A percentile compares a stretch with the other conserved stretches of the same genome.
phyloP scores from a whole-genome alignment of 2,113 vertebrate species.

The western clawed frog (Xenopus tropicalis) region DNA sequence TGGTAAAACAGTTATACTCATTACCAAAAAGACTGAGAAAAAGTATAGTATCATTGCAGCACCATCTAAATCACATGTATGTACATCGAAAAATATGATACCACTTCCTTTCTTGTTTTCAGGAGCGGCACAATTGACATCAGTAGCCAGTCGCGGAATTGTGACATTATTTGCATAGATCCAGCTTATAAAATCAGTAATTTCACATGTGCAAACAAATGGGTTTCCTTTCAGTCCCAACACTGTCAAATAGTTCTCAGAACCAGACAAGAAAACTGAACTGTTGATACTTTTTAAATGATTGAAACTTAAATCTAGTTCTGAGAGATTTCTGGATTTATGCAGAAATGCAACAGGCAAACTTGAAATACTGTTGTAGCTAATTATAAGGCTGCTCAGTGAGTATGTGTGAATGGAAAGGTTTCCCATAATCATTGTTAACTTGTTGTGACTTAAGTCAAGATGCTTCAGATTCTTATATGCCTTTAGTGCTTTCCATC shows the following conservation, averaged over 20 bases:
- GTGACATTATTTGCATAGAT: slow-evolving; percentile 54
- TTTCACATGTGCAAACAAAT: slow-evolving; percentile 69
- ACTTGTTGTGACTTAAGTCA: slow-evolving; percentile 62
- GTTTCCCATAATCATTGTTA: slow-evolving; percentile 53
- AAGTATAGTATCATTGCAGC: slow-evolving; percentile 50
- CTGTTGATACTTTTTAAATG: slow-evolving; percentile 60
- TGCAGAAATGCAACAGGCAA: slow-evolving; percentile 56
- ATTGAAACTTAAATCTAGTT: slow-evolving; percentile 66
- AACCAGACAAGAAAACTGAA: slow-evolving; percentile 24
- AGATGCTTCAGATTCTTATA: slow-evolving; percentile 57
- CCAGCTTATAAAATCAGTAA: slow-evolving; percentile 64
- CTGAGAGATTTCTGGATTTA: slow-evolving; percentile 46
- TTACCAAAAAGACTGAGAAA: slow-evolving; percentile 55
- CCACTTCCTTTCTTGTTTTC: slow-evolving; percentile 40
- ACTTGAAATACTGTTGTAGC: slow-evolving; percentile 60
- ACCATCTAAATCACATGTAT: slow-evolving; percentile 55
- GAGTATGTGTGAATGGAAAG: slow-evolving; percentile 50
- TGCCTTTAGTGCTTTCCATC: slow-evolving; percentile 53
- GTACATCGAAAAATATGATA: slow-evolving; percentile 55
- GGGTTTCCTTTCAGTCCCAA: slow-evolving; percentile 64
- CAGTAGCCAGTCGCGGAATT: slow-evolving; percentile 59
- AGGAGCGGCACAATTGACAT: slow-evolving; percentile 58
- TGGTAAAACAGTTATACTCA: slow-evolving; percentile 51
- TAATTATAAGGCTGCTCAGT: slow-evolving; percentile 65
- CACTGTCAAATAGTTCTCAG: slow-evolving; percentile 45